Conservation (phyloP, 1,140 invertebrate genomes). For the Chironomus striatipennis region DNA sequence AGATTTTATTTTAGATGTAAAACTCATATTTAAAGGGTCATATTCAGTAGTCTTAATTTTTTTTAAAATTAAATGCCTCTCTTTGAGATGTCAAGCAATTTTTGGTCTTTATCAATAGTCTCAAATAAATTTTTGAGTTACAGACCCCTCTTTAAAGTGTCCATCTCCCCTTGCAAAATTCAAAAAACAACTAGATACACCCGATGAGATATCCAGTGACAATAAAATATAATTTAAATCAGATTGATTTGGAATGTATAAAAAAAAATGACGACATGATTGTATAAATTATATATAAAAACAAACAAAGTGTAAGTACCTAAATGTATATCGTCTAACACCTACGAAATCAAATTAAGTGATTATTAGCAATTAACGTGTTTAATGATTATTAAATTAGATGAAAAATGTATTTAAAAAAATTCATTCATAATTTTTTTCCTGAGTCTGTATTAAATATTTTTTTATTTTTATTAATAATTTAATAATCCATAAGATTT, state of each 20-base stretch:
- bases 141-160: no score
- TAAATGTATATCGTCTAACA: slow-evolving; percentile 14
- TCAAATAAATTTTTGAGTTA: no score
- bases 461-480: not conserved
- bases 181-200: no score
- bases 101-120: no score
- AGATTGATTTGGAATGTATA: not conserved
- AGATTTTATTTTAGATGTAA: no score
- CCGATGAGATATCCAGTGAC: no score
- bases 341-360: slow-evolving; percentile 2
- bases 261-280: not conserved
- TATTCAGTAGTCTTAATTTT: no score
- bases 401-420: not conserved
- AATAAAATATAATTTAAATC: not conserved
- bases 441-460: not conserved
- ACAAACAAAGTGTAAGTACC: slow-evolving; percentile 1
- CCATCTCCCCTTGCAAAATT: no score
- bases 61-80: no score
- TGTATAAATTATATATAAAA: not conserved
- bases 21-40: no score
- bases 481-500: not conserved
- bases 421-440: not conserved
- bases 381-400: slow-evolving; percentile 3
- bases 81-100: no score
- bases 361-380: slow-evolving; percentile 9